A percentile compares a stretch with the other conserved stretches of the same genome.
phyloP scores from a whole-genome alignment of 2,113 vertebrate genomes.

The Tricholaema leucomelas region DNA sequence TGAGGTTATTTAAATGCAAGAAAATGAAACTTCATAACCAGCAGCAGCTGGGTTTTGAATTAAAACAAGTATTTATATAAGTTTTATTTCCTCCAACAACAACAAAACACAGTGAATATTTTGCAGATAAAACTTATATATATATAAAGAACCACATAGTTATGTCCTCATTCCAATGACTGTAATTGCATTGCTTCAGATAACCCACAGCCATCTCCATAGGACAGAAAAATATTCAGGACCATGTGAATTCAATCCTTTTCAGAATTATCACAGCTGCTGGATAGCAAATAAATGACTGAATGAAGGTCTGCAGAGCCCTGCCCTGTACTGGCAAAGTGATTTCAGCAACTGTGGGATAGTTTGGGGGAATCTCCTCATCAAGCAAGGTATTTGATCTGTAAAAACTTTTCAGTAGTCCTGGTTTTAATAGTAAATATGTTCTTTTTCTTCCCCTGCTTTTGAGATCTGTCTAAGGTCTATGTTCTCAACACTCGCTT shows the following conservation, averaged over 20 bases:
- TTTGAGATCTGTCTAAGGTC: background rate
- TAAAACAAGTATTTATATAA: background rate
- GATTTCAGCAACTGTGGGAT: background rate
- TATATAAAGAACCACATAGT: constrained; percentile 11
- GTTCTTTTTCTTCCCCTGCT: background rate
- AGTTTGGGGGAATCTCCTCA: background rate
- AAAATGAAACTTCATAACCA: background rate
- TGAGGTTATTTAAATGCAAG: background rate
- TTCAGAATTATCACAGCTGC: constrained; percentile 41
- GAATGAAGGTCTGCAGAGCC: constrained; percentile 15
- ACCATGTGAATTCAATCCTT: constrained; percentile 43
- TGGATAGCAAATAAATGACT: constrained; percentile 15
- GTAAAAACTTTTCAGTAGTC: background rate
- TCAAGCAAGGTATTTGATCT: background rate
- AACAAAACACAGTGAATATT: background rate
- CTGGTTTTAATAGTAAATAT: background rate
- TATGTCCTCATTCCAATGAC: constrained; percentile 24
- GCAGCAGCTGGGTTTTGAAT: background rate
- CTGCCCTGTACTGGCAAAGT: background rate
- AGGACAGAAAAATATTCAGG: constrained; percentile 49
- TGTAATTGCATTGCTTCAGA: constrained; percentile 17
- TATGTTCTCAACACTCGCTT: background rate
- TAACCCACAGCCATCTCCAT: constrained; percentile 25
- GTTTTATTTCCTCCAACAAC: background rate
- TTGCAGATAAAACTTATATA: constrained; percentile 18